These are phyloP conservation scores for Anthonomus grandis DNA, from an alignment of 1,140 invertebrate genomes.

Conservation along the genomic window DNA sequence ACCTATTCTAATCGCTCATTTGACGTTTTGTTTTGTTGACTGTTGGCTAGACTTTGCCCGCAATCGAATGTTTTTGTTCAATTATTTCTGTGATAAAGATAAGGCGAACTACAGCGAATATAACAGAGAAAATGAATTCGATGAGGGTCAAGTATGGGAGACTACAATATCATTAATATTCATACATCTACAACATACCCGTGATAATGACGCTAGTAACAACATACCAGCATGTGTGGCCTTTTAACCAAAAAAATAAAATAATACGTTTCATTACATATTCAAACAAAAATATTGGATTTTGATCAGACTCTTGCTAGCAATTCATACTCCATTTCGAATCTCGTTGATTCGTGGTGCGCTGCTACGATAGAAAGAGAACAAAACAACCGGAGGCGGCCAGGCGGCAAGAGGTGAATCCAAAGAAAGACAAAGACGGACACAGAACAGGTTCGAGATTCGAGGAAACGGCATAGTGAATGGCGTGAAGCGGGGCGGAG, in stretches of 20 bases:
- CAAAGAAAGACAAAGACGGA: constrained; percentile 39
- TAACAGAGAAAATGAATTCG: no score
- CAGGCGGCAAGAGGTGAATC: constrained; percentile 37
- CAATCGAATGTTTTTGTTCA: constrained; percentile 37
- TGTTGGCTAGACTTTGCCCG: constrained; percentile 37
- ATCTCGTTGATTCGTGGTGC: constrained; percentile 1
- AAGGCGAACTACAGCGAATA: constrained; percentile 27
- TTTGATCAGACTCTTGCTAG: no score
- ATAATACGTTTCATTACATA: no score
- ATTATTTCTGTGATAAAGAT: constrained; percentile 34
- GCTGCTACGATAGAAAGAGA: constrained; percentile 25
- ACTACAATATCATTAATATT: no score
- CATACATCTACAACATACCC: no score
- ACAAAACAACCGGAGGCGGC: constrained; percentile 17
- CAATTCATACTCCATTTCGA: no score
- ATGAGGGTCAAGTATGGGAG: not conserved
- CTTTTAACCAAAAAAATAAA: no score
- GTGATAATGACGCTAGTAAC: no score
- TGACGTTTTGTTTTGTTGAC: constrained; percentile 9
- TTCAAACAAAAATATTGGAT: no score
- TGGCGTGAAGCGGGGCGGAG: constrained; percentile 31
- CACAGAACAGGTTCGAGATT: constrained; percentile 46
- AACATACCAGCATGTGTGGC: no score
- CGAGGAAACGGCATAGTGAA: constrained; percentile 37
- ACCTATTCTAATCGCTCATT: no score